phyloP scores from a whole-genome alignment of 2,888 invertebrate species.

The Penaeus monodon region DNA sequence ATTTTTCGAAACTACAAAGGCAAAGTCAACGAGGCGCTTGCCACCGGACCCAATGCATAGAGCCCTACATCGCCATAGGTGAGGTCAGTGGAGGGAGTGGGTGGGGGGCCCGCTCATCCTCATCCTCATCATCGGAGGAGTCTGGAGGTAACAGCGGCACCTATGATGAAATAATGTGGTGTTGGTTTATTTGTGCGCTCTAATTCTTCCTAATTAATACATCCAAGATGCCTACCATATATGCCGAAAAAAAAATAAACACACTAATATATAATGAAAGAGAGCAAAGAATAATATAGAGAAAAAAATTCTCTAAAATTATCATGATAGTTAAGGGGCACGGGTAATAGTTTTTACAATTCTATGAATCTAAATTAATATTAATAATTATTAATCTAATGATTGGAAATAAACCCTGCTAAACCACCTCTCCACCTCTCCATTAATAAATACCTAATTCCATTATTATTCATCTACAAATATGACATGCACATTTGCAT shows the following conservation, averaged over 20 bases:
- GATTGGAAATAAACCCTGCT: too few relatives aligned
- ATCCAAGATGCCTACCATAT: too few relatives aligned
- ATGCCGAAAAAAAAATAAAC: too few relatives aligned
- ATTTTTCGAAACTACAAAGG: slow-evolving; percentile 70
- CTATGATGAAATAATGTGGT: background rate
- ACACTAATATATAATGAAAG: background rate
- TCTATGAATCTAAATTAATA: too few relatives aligned
- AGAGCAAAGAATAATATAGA: background rate
- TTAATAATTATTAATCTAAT: too few relatives aligned
- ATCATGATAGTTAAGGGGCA: too few relatives aligned
- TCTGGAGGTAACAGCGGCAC: slow-evolving; percentile 56
- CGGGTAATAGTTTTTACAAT: too few relatives aligned
- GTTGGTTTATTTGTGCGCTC: too few relatives aligned
- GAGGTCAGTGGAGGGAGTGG: slow-evolving; percentile 66
- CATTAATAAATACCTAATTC: too few relatives aligned
- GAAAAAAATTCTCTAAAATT: background rate
- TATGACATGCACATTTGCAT: background rate
- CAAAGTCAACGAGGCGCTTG: slow-evolving; percentile 69
- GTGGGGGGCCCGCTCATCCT: slow-evolving; percentile 54
- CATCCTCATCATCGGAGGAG: slow-evolving; percentile 59
- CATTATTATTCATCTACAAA: too few relatives aligned
- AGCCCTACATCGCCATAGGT: slow-evolving; percentile 71
- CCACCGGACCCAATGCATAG: slow-evolving; percentile 70
- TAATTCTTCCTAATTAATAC: too few relatives aligned
- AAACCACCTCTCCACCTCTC: too few relatives aligned